Conservation (phyloP, 2,113 vertebrate genomes). For the Pygoscelis antarcticus region DNA sequence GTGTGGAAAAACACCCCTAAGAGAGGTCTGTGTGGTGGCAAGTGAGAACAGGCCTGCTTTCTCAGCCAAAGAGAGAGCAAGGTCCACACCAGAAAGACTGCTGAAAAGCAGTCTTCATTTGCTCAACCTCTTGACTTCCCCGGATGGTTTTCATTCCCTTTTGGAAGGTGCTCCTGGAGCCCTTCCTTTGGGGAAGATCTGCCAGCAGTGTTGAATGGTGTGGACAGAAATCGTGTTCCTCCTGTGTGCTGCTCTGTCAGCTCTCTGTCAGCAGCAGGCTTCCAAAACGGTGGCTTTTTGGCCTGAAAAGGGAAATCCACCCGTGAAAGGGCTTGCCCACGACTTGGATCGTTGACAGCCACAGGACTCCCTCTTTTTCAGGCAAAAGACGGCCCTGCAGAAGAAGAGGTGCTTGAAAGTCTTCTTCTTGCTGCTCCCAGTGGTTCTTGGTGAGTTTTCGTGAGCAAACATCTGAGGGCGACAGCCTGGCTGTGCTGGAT, state of each 20-base stretch:
- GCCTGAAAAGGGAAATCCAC: not conserved
- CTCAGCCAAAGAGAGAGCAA: not conserved
- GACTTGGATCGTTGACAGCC: not conserved
- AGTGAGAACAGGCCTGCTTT: too few relatives aligned
- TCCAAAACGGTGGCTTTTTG: not conserved
- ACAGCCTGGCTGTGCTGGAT: too few relatives aligned
- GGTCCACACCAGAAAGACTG: not conserved
- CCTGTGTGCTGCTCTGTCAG: not conserved
- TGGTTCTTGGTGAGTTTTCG: too few relatives aligned
- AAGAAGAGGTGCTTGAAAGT: not conserved
- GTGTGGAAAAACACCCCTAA: too few relatives aligned
- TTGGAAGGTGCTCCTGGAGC: not conserved
- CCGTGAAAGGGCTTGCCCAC: not conserved
- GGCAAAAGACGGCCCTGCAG: not conserved
- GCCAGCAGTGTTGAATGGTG: not conserved
- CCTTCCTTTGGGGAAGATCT: not conserved
- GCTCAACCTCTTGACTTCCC: not conserved
- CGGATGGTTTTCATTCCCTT: not conserved
- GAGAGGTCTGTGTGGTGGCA: too few relatives aligned
- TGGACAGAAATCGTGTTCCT: not conserved
- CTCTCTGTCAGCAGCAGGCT: not conserved
- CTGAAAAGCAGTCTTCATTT: not conserved
- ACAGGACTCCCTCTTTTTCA: not conserved
- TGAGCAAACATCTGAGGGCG: too few relatives aligned
- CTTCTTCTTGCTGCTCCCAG: too few relatives aligned